Percentiles rank a stretch among this genome's conserved stretches.
These are phyloP conservation scores for Mesoclemmys tuberculata DNA, from an alignment of 2,113 vertebrate genomes.

Conservation along the genomic window DNA sequence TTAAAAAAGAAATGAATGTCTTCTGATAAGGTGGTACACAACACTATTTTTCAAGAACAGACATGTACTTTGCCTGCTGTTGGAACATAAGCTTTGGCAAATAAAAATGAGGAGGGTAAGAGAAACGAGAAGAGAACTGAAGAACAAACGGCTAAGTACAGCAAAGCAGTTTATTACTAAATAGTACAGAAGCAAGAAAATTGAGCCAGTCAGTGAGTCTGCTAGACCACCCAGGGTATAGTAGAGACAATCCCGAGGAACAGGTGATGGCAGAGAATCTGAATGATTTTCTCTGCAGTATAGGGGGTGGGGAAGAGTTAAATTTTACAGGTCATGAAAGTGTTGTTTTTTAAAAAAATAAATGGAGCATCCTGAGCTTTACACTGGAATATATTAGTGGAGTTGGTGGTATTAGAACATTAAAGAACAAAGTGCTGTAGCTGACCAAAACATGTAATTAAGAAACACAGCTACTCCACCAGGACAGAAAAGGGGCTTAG, in stretches of 20 bases:
- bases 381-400: conserved; percentile 44
- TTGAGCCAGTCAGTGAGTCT: rapidly evolving
- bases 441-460: not conserved
- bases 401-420: conserved; percentile 28
- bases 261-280: conserved; percentile 18
- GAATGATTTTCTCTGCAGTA: conserved; percentile 13
- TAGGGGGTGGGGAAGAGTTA: not conserved
- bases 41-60: not conserved
- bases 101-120: not conserved
- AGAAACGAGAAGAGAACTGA: not conserved
- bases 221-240: not conserved
- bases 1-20: not conserved
- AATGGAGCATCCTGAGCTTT: conserved; percentile 46
- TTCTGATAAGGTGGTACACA: not conserved
- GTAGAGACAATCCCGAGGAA: not conserved
- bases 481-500: not conserved
- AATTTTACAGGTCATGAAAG: not conserved
- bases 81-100: not conserved
- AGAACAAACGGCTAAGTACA: not conserved
- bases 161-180: not conserved
- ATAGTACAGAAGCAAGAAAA: not conserved
- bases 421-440: not conserved
- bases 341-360: conserved; percentile 21
- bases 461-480: not conserved
- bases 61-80: not conserved